Conservation (phyloP, 35 echinoderm and acorn worm genomes). For the Amphiura filiformis region DNA sequence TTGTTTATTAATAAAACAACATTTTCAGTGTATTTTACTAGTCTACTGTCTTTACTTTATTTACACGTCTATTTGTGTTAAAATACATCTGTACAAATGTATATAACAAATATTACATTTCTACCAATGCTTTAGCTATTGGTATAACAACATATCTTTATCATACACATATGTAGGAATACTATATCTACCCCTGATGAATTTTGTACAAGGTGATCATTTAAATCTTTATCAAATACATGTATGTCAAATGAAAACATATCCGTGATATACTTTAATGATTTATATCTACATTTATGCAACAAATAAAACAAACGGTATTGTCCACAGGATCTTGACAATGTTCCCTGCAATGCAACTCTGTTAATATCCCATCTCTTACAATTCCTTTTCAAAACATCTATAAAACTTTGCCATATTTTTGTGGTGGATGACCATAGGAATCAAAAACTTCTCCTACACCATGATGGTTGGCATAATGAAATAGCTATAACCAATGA, state of each 20-base stretch:
- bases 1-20: too few relatives aligned
- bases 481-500: constrained; percentile 25
- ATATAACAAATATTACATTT: constrained; percentile 9
- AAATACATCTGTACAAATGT: background rate
- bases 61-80: too few relatives aligned
- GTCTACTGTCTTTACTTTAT: too few relatives aligned
- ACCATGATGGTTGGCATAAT: background rate
- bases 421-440: constrained; percentile 18
- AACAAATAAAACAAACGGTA: constrained; percentile 36
- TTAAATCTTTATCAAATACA: background rate
- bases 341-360: background rate
- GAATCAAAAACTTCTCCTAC: constrained; percentile 40
- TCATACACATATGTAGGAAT: background rate
- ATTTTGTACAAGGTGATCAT: too few relatives aligned
- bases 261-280: background rate
- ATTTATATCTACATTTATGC: constrained; percentile 17
- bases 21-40: too few relatives aligned
- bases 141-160: background rate
- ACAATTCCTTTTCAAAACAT: background rate
- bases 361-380: background rate
- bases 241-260: background rate
- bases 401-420: background rate
- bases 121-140: background rate
- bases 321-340: constrained; percentile 33
- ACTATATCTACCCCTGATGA: background rate